Conservation (phyloP, 2,113 vertebrate genomes). For the Mesoclemmys tuberculata region DNA sequence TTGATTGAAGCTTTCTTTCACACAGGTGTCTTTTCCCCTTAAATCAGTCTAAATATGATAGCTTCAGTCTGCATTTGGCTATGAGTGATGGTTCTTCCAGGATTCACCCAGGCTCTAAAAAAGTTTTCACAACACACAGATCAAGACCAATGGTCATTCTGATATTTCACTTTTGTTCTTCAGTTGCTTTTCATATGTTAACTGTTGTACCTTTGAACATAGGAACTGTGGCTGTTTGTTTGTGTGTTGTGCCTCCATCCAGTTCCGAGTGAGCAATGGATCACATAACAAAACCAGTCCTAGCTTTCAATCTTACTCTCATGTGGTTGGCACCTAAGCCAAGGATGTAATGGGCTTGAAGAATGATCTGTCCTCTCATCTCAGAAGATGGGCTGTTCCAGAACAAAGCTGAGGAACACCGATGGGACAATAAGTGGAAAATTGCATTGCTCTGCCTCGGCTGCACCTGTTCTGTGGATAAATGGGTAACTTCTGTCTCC, state of each 20-base stretch:
- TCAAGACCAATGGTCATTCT: not conserved
- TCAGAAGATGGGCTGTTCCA: not conserved
- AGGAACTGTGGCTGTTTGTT: not conserved
- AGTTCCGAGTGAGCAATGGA: fast-evolving
- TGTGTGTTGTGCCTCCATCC: not conserved
- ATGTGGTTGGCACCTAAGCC: fast-evolving
- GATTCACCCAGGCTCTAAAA: slow-evolving; percentile 18
- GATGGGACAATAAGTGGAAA: fast-evolving
- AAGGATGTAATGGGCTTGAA: not conserved
- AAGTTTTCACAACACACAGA: slow-evolving; percentile 18
- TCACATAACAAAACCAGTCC: fast-evolving
- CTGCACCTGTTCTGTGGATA: not conserved
- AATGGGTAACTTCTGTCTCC: not conserved
- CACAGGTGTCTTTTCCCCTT: not conserved
- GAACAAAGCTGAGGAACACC: fast-evolving
- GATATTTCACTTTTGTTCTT: not conserved
- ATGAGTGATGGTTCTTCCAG: slow-evolving; percentile 45
- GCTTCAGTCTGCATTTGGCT: slow-evolving; percentile 22
- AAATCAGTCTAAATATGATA: not conserved
- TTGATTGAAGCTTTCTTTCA: slow-evolving; percentile 21
- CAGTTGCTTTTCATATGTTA: no score
- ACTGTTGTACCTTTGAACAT: not conserved
- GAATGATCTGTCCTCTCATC: not conserved
- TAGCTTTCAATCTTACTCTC: fast-evolving
- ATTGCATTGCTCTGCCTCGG: not conserved